Conservation (phyloP, 2,797 vertebrate species). For the Pipistrellus kuhlii region DNA sequence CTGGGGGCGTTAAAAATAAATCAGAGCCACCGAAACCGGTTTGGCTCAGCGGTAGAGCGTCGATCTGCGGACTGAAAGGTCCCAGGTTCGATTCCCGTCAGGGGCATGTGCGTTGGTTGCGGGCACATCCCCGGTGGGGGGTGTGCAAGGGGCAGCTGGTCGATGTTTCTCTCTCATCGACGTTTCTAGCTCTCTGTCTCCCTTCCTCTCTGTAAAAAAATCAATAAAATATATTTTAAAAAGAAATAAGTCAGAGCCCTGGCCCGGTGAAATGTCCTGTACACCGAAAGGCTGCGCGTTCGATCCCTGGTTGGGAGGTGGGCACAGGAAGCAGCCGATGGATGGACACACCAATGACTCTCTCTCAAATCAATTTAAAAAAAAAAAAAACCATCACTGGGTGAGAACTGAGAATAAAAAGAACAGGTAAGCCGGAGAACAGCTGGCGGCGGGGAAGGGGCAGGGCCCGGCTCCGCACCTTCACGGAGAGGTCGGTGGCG, state of each 20-base stretch:
- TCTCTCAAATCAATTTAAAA: background rate
- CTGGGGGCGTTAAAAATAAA: background rate
- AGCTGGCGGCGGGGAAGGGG: rapidly evolving
- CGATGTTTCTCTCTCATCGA: no score
- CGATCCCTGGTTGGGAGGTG: background rate
- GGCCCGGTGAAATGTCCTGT: background rate
- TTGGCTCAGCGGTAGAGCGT: no score
- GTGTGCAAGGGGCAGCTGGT: no score
- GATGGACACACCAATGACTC: background rate
- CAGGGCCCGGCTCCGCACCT: conserved; percentile 87
- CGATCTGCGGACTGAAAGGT: no score
- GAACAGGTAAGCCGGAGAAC: background rate
- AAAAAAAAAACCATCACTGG: background rate
- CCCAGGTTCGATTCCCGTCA: no score
- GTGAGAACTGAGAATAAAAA: background rate
- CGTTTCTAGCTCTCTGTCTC: no score
- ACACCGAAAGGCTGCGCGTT: background rate
- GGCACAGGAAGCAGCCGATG: background rate
- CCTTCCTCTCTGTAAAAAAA: no score
- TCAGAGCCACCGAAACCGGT: no score
- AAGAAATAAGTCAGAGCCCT: background rate
- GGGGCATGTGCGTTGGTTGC: no score
- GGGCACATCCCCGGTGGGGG: no score
- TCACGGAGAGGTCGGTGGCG: conserved; percentile 89
- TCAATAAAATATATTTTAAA: no score